These are phyloP conservation scores for Acipenser oxyrinchus DNA, from an alignment of 2,797 vertebrate species.

Conservation along the genomic window DNA sequence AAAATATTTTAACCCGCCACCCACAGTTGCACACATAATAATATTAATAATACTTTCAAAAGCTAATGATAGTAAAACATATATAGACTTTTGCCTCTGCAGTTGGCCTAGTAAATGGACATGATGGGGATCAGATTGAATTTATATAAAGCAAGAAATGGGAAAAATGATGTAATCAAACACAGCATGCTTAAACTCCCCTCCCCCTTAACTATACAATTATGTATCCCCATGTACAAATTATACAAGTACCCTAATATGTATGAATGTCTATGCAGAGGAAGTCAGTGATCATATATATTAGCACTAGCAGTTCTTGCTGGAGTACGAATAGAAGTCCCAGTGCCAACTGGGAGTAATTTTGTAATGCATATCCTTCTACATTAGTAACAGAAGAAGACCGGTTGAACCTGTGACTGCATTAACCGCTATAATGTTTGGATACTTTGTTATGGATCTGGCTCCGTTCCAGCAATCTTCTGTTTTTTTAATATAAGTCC, in stretches of 20 bases:
- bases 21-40: too few relatives aligned
- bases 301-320: slow-evolving; percentile 62
- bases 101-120: too few relatives aligned
- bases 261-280: slow-evolving; percentile 36
- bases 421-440: slow-evolving; percentile 53
- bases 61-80: too few relatives aligned
- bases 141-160: too few relatives aligned
- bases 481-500: slow-evolving; percentile 9
- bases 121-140: too few relatives aligned
- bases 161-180: too few relatives aligned
- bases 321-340: slow-evolving; percentile 54
- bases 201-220: too few relatives aligned
- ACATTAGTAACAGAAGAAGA: slow-evolving; percentile 63
- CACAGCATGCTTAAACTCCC: too few relatives aligned
- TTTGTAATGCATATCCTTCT: slow-evolving; percentile 49
- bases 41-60: too few relatives aligned
- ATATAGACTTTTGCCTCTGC: too few relatives aligned
- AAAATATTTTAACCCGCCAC: too few relatives aligned
- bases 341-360: slow-evolving; percentile 56
- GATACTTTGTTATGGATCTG: slow-evolving; percentile 20
- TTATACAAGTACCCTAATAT: slow-evolving; percentile 25
- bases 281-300: slow-evolving; percentile 63
- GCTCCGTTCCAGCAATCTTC: slow-evolving; percentile 7
- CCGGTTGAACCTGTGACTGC: slow-evolving; percentile 38
- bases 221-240: background rate